Evolutionary conservation across 92 coral and sea anemone genomes (phyloP).

Genomic region (Epizoanthus scotinus): DNA sequence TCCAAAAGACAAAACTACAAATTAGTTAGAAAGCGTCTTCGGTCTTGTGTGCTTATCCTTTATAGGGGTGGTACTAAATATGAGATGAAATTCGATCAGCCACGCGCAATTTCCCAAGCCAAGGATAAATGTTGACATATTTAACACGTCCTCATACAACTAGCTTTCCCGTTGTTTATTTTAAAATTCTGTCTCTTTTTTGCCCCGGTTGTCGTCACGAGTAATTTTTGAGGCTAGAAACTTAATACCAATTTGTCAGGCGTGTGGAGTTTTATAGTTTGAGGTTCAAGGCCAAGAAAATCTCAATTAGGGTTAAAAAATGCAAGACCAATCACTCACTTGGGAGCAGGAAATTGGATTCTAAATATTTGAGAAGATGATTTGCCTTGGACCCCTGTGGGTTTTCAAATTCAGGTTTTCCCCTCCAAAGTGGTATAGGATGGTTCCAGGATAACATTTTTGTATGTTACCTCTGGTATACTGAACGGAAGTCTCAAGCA

Average conservation of each 20-base stretch:
- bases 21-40: not conserved
- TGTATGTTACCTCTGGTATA: not conserved
- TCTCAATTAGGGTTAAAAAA: not conserved
- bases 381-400: constrained; percentile 3
- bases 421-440: not conserved
- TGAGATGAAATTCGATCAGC: constrained; percentile 24
- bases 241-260: not conserved
- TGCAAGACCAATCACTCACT: constrained; percentile 2
- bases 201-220: not conserved
- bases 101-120: not conserved
- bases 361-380: constrained; percentile 29
- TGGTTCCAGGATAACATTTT: not conserved
- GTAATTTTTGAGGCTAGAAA: not conserved
- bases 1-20: not conserved
- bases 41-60: not conserved
- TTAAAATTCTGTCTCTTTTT: not conserved
- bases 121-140: not conserved
- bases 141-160: not conserved
- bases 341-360: not conserved
- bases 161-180: not conserved
- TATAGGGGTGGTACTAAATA: constrained; percentile 17
- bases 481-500: not conserved
- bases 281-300: not conserved
- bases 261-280: not conserved
- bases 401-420: not conserved